These are phyloP conservation scores for Brachyptera putata DNA, from an alignment of 2,888 invertebrate genomes.

Conservation along the genomic window DNA sequence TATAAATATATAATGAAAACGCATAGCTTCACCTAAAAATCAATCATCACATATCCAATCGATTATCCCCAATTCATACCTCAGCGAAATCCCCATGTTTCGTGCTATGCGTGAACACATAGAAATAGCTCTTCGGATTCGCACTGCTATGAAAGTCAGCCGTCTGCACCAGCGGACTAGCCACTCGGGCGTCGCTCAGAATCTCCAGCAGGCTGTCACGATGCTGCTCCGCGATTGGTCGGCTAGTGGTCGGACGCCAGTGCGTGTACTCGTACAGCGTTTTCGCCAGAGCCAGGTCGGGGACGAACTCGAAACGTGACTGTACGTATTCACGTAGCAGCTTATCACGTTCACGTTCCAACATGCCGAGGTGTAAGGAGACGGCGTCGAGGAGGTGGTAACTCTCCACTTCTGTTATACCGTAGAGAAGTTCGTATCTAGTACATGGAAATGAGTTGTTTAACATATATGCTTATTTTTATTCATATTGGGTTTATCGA, in stretches of 20 bases:
- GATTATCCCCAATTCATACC: constrained; percentile 51
- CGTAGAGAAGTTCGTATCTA: constrained; percentile 83
- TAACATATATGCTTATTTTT: too few relatives aligned
- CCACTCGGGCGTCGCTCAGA: constrained; percentile 81
- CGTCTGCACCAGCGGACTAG: constrained; percentile 74
- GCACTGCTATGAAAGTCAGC: constrained; percentile 71
- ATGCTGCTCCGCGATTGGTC: constrained; percentile 56
- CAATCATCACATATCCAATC: too few relatives aligned
- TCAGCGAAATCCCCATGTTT: constrained; percentile 70
- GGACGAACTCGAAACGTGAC: constrained; percentile 70
- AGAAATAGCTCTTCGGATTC: constrained; percentile 77
- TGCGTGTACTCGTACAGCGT: constrained; percentile 57
- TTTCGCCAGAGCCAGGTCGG: constrained; percentile 60
- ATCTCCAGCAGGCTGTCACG: constrained; percentile 81
- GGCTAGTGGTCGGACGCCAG: constrained; percentile 31
- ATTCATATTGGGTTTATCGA: too few relatives aligned
- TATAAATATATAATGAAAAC: too few relatives aligned
- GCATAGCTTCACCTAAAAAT: too few relatives aligned
- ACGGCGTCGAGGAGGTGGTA: constrained; percentile 70
- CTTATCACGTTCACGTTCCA: constrained; percentile 70
- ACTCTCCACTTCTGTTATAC: constrained; percentile 77
- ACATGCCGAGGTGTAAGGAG: constrained; percentile 66
- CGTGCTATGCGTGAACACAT: constrained; percentile 82
- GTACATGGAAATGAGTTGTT: too few relatives aligned
- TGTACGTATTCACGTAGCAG: constrained; percentile 72